phyloP scores from a whole-genome alignment of 2,113 vertebrate species.

The Hirundichthys speculiger region DNA sequence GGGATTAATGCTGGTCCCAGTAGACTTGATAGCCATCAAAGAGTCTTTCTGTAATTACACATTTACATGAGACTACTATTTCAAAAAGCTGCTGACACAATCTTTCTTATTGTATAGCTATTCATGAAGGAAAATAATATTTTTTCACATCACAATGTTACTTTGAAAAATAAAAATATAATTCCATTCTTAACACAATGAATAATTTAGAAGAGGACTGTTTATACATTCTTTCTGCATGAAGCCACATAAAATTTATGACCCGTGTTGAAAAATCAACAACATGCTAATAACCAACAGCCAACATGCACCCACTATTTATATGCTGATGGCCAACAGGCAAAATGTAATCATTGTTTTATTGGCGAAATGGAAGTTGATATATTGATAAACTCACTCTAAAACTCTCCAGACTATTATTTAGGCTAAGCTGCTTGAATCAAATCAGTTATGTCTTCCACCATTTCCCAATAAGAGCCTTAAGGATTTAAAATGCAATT shows the following conservation, averaged over 20 bases:
- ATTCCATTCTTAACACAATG: slow-evolving; percentile 10
- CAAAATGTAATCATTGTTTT: no score
- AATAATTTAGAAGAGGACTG: slow-evolving; percentile 18
- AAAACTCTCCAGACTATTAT: slow-evolving; percentile 23
- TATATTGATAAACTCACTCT: slow-evolving; percentile 44
- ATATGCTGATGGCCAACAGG: slow-evolving; percentile 9
- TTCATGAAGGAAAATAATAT: slow-evolving; percentile 25
- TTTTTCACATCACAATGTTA: slow-evolving; percentile 1
- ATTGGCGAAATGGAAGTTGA: slow-evolving; percentile 22
- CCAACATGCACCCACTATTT: no score
- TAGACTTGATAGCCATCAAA: slow-evolving; percentile 73
- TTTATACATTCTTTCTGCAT: slow-evolving; percentile 11
- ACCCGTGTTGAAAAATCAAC: slow-evolving; percentile 37
- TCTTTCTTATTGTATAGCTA: slow-evolving; percentile 43
- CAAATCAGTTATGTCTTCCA: no score
- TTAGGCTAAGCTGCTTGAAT: slow-evolving; percentile 32
- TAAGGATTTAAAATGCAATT: no score
- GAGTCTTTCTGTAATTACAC: slow-evolving; percentile 81
- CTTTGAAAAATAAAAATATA: slow-evolving; percentile 16
- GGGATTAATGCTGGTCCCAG: slow-evolving; percentile 71
- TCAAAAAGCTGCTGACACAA: slow-evolving; percentile 66
- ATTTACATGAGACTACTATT: slow-evolving; percentile 68
- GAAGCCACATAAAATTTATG: slow-evolving; percentile 22
- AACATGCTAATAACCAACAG: slow-evolving; percentile 15
- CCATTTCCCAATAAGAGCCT: no score